These are phyloP conservation scores for Polypterus senegalus DNA, from an alignment of 2,113 vertebrate species.

Conservation along the genomic window DNA sequence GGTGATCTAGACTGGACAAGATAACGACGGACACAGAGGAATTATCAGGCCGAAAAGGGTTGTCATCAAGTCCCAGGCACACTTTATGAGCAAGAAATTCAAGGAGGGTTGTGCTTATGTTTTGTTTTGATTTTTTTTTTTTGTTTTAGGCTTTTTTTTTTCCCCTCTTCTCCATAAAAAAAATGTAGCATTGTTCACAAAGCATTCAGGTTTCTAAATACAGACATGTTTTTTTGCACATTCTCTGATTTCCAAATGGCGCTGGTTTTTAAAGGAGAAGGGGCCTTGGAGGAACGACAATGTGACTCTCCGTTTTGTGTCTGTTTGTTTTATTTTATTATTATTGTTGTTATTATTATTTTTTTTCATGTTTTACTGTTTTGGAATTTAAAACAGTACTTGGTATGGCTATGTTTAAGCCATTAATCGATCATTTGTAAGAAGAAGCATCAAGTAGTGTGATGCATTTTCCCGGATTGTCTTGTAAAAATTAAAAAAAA, in stretches of 20 bases:
- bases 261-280: constrained; percentile 34
- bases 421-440: constrained; percentile 19
- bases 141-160: constrained; percentile 38
- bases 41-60: too few relatives aligned
- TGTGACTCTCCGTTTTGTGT: constrained; percentile 22
- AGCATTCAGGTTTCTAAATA: constrained; percentile 66
- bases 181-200: constrained; percentile 89
- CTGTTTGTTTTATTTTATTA: constrained; percentile 30
- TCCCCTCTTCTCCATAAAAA: constrained; percentile 39
- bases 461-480: too few relatives aligned
- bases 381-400: constrained; percentile 34
- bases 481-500: too few relatives aligned
- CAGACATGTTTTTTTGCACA: constrained; percentile 57
- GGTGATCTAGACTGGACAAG: too few relatives aligned
- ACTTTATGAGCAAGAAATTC: too few relatives aligned
- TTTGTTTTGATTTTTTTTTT: not conserved
- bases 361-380: too few relatives aligned
- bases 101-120: too few relatives aligned
- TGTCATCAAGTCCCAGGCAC: too few relatives aligned
- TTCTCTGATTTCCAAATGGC: constrained; percentile 43
- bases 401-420: constrained; percentile 41
- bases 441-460: too few relatives aligned
- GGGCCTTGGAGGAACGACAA: constrained; percentile 12
- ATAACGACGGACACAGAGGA: too few relatives aligned
- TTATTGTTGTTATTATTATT: constrained; percentile 43